phyloP scores from a whole-genome alignment of 1,140 invertebrate species.

The Mycetomoellerius zeteki region DNA sequence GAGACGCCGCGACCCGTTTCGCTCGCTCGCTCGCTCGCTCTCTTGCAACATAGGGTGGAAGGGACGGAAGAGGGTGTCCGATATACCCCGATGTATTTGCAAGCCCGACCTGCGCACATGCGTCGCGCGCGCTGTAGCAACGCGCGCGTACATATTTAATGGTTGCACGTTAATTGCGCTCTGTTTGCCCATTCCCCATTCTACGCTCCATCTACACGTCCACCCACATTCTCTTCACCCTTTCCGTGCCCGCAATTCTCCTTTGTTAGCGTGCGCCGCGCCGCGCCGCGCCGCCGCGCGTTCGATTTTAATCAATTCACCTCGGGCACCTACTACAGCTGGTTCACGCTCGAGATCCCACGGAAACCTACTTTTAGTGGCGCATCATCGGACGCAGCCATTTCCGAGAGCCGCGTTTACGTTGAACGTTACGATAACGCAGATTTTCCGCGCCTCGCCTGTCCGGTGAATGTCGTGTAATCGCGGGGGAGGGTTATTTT shows the following conservation, averaged over 20 bases:
- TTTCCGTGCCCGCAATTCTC: conserved; percentile 68
- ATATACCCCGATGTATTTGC: conserved; percentile 80
- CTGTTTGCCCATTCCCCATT: conserved; percentile 83
- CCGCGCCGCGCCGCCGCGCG: conserved; percentile 66
- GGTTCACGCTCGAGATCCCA: conserved; percentile 77
- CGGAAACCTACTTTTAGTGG: conserved; percentile 58
- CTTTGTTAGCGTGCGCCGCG: conserved; percentile 73
- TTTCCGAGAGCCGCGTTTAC: conserved; percentile 51
- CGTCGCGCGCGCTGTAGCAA: conserved; percentile 71
- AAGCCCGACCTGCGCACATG: conserved; percentile 65
- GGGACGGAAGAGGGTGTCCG: conserved; percentile 68
- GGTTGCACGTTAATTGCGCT: conserved; percentile 84
- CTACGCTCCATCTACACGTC: conserved; percentile 68
- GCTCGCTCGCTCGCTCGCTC: conserved; percentile 16
- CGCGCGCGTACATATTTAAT: conserved; percentile 85
- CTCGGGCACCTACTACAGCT: conserved; percentile 74
- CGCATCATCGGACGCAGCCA: conserved; percentile 40
- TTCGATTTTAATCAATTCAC: conserved; percentile 85
- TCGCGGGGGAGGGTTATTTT: neutral
- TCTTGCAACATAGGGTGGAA: neutral
- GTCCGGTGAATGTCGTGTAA: neutral
- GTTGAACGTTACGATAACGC: neutral
- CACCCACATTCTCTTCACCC: conserved; percentile 71
- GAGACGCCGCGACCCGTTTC: conserved; percentile 78
- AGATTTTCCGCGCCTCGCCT: neutral